Conservation (phyloP, 2,113 vertebrate genomes). For the Phalacrocorax pelagicus region DNA sequence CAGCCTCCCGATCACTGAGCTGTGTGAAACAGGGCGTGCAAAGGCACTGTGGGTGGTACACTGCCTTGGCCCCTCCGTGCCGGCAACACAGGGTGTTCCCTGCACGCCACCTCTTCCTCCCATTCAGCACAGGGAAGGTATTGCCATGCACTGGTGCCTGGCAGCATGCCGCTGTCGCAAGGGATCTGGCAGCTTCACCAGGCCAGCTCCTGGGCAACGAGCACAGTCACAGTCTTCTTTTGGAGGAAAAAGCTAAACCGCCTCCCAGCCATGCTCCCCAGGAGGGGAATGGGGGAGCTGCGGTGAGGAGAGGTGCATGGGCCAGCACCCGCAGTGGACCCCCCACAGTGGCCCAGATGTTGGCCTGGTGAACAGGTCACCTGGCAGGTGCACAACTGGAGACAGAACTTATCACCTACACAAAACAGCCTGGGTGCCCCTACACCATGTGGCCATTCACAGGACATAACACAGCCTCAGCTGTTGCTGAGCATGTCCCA, state of each 20-base stretch:
- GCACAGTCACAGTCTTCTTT: not conserved
- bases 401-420: too few relatives aligned
- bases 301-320: not conserved
- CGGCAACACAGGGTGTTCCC: conserved; percentile 56
- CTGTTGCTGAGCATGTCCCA: not conserved
- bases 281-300: not conserved
- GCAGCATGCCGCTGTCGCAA: not conserved
- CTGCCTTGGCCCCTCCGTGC: not conserved
- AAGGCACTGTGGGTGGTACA: not conserved
- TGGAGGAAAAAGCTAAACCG: not conserved
- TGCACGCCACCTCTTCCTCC: conserved; percentile 70
- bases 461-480: not conserved
- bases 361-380: not conserved
- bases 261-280: fast-evolving
- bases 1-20: not conserved
- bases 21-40: not conserved
- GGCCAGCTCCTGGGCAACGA: not conserved
- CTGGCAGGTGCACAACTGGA: not conserved
- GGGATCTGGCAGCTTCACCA: not conserved
- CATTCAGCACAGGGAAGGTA: conserved; percentile 55
- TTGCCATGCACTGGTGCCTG: not conserved
- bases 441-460: not conserved
- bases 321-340: not conserved
- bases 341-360: fast-evolving
- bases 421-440: not conserved